phyloP scores from a whole-genome alignment of 2,888 invertebrate species.

The Lagria hirta region DNA sequence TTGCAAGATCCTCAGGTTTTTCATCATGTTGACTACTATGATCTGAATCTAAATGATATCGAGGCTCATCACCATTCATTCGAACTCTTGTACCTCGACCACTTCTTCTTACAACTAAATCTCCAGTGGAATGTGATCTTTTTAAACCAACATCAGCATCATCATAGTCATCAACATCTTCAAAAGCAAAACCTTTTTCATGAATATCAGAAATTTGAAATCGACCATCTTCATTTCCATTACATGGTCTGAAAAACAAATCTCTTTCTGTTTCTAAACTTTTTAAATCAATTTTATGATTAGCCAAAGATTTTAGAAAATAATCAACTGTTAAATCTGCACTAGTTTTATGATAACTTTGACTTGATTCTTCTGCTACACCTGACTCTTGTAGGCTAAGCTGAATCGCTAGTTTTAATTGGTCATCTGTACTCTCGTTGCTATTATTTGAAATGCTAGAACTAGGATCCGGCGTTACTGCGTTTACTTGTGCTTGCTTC shows the following conservation, averaged over 20 bases:
- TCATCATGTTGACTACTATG: conserved; percentile 59
- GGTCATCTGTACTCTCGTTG: conserved; percentile 53
- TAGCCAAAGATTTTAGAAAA: conserved; percentile 57
- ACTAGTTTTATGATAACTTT: conserved; percentile 50
- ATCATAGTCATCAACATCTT: conserved; percentile 51
- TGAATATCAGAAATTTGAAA: conserved; percentile 60
- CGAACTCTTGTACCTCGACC: conserved; percentile 46
- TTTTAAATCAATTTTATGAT: conserved; percentile 54
- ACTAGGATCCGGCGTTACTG: conserved; percentile 46
- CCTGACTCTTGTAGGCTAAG: conserved; percentile 56
- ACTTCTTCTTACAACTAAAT: conserved; percentile 51
- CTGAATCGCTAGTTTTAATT: conserved; percentile 58
- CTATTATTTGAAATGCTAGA: conserved; percentile 51
- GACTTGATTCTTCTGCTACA: conserved; percentile 28
- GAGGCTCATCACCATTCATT: conserved; percentile 51
- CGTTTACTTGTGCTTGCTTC: conserved; percentile 53
- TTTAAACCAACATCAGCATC: conserved; percentile 51
- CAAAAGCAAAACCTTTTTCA: conserved; percentile 54
- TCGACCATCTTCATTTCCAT: conserved; percentile 56
- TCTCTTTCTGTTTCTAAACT: conserved; percentile 49
- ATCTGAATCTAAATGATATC: conserved; percentile 57
- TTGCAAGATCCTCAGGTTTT: conserved; percentile 55
- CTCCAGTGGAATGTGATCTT: conserved; percentile 57
- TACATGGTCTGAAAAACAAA: conserved; percentile 51
- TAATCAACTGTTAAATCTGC: conserved; percentile 59